Evolutionary conservation across 2,113 vertebrate genomes (phyloP).

Genomic region (Bubo blakistoni): DNA sequence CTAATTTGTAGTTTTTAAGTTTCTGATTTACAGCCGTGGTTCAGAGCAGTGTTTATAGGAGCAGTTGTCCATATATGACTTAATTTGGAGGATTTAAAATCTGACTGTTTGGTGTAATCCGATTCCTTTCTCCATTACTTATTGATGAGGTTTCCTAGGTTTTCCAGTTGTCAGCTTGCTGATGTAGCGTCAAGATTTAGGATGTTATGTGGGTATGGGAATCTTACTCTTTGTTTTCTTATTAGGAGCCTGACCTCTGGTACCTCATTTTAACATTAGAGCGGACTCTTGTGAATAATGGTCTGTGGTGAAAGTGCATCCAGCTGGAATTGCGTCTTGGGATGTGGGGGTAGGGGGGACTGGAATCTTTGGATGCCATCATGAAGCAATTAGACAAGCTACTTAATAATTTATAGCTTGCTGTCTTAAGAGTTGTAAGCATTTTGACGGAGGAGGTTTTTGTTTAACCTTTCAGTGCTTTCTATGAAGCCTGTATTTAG

Average conservation of each 20-base stretch:
- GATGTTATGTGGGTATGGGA: slow-evolving; percentile 20
- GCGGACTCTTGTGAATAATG: slow-evolving; percentile 25
- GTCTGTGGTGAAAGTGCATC: slow-evolving; percentile 40
- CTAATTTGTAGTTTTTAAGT: background rate
- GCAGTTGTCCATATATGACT: background rate
- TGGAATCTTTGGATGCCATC: slow-evolving; percentile 40
- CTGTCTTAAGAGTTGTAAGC: background rate
- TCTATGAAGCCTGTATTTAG: background rate
- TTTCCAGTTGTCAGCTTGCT: slow-evolving; percentile 16
- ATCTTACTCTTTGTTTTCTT: slow-evolving; percentile 46
- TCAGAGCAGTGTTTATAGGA: background rate
- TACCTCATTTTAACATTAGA: slow-evolving; percentile 42
- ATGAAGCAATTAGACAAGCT: slow-evolving; percentile 59
- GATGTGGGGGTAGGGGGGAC: background rate
- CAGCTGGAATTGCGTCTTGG: slow-evolving; percentile 47
- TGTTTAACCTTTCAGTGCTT: slow-evolving; percentile 25
- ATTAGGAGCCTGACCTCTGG: slow-evolving; percentile 45
- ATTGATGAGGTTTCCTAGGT: slow-evolving; percentile 10
- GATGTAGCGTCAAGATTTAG: slow-evolving; percentile 4
- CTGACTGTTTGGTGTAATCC: background rate
- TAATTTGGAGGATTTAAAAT: background rate
- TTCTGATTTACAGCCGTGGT: rapidly evolving
- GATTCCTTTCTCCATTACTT: background rate
- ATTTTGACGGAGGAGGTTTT: slow-evolving; percentile 7
- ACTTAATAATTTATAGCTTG: slow-evolving; percentile 53